Percentiles rank a stretch among this genome's conserved stretches.
phyloP scores from a whole-genome alignment of 2,113 vertebrate species.

The Sterna hirundo region DNA sequence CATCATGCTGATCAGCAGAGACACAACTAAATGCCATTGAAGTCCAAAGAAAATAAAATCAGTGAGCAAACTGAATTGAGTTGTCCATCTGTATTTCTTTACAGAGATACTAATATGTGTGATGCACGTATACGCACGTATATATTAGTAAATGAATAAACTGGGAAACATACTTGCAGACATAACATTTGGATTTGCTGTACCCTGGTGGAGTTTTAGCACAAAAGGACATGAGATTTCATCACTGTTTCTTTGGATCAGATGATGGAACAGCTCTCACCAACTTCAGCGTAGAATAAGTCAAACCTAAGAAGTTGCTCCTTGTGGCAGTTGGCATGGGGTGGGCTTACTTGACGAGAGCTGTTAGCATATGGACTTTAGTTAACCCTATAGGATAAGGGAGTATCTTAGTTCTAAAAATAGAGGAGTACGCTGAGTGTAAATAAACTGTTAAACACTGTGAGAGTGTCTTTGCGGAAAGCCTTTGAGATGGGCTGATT shows the following conservation, averaged over 20 bases:
- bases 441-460: not conserved
- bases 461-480: not conserved
- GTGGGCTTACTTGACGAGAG: not conserved
- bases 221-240: not conserved
- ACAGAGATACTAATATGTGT: not conserved
- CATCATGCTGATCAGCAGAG: not conserved
- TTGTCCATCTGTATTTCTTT: not conserved
- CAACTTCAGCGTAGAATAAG: not conserved
- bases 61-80: not conserved
- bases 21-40: not conserved
- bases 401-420: not conserved
- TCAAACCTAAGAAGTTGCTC: not conserved
- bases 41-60: constrained; percentile 18
- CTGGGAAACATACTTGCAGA: not conserved
- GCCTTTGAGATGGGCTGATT: not conserved
- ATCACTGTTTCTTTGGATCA: not conserved
- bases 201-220: not conserved
- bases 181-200: not conserved
- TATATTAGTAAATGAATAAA: not conserved
- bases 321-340: not conserved
- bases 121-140: not conserved
- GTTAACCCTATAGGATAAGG: not conserved
- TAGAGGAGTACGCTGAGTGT: not conserved
- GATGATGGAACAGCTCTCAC: not conserved
- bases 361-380: not conserved